A percentile compares a stretch with the other conserved stretches of the same genome.
Evolutionary conservation across 2,113 vertebrate species (phyloP).

Genomic region (Pelmatolapia mariae): DNA sequence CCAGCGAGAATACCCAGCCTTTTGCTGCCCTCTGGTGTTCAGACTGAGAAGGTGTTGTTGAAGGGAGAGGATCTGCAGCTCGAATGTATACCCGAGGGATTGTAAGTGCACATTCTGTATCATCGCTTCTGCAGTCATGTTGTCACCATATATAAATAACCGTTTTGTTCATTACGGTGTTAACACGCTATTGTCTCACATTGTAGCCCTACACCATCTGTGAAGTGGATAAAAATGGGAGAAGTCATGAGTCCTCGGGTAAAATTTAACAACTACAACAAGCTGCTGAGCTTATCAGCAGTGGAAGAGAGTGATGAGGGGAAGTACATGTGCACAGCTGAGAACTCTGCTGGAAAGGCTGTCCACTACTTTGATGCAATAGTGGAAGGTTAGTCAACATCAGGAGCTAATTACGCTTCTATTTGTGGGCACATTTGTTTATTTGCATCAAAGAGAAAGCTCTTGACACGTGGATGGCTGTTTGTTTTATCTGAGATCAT

Average conservation of each 20-base stretch:
- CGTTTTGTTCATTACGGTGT: background rate
- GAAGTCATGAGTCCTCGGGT: slow-evolving; percentile 57
- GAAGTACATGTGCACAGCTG: slow-evolving; percentile 82
- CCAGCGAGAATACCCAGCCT: slow-evolving; percentile 78
- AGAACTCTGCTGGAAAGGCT: slow-evolving; percentile 73
- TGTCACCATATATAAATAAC: background rate
- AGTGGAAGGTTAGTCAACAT: slow-evolving; percentile 80
- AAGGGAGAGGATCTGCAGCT: slow-evolving; percentile 80
- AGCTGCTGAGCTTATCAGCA: slow-evolving; percentile 75
- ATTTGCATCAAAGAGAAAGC: background rate
- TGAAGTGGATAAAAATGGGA: slow-evolving; percentile 80
- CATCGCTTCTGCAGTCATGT: background rate
- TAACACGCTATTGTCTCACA: background rate
- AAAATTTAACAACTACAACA: slow-evolving; percentile 72
- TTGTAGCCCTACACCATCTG: slow-evolving; percentile 81
- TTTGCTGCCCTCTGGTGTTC: slow-evolving; percentile 81
- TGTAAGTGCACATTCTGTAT: slow-evolving; percentile 76
- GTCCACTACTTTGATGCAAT: slow-evolving; percentile 79
- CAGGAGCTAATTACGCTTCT: background rate
- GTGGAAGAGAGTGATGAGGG: slow-evolving; percentile 76
- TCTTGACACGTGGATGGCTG: background rate
- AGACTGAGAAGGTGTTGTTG: slow-evolving; percentile 73
- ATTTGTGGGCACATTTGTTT: background rate
- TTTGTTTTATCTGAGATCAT: slow-evolving; percentile 23
- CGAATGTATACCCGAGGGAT: slow-evolving; percentile 90